phyloP scores from a whole-genome alignment of 2,888 invertebrate genomes.

The Synergus gifuensis region DNA sequence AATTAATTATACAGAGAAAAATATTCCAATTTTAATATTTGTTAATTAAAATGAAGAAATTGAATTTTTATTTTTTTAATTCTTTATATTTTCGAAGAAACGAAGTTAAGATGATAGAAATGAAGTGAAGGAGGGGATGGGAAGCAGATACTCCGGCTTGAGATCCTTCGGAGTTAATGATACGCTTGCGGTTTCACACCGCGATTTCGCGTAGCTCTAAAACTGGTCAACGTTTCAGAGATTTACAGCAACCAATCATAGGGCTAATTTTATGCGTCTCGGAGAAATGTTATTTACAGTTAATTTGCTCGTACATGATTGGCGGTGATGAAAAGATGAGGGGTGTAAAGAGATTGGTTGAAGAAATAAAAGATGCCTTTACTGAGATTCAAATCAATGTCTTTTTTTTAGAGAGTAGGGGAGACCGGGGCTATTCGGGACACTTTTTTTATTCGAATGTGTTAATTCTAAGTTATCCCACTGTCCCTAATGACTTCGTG shows the following conservation, averaged over 20 bases:
- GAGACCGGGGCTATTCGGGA: too few relatives aligned
- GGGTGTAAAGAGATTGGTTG: background rate
- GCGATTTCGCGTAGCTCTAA: constrained; percentile 52
- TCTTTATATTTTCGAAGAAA: too few relatives aligned
- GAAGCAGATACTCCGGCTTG: constrained; percentile 14
- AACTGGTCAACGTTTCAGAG: constrained; percentile 54
- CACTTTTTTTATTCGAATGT: too few relatives aligned
- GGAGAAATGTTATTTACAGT: constrained; percentile 54
- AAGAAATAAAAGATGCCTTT: background rate
- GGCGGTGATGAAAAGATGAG: constrained; percentile 13
- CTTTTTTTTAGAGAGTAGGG: too few relatives aligned
- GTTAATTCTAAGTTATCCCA: too few relatives aligned
- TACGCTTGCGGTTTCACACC: constrained; percentile 56
- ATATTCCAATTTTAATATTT: too few relatives aligned
- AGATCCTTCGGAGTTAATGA: constrained; percentile 52
- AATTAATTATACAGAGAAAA: too few relatives aligned
- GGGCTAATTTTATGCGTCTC: constrained; percentile 56
- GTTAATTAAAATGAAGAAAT: too few relatives aligned
- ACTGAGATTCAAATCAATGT: too few relatives aligned
- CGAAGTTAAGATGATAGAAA: constrained; percentile 20
- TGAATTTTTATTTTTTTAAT: too few relatives aligned
- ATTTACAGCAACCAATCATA: constrained; percentile 59
- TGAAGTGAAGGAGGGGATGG: constrained; percentile 41
- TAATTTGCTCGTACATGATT: constrained; percentile 45
- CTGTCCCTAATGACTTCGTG: too few relatives aligned